Conservation (phyloP, 2,888 invertebrate genomes). For the Cataglyphis altisquamis region DNA sequence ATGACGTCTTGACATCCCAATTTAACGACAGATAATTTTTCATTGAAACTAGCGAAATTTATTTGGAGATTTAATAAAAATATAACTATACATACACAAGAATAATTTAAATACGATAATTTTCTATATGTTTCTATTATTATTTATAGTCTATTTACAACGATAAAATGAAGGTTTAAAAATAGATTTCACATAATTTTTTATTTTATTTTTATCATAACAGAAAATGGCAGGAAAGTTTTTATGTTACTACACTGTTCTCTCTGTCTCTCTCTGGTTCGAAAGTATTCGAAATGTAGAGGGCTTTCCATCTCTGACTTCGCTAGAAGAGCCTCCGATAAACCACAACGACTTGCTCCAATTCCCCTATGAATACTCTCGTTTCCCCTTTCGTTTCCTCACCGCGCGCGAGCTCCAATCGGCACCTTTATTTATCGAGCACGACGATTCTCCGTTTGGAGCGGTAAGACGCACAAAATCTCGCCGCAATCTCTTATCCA, state of each 20-base stretch:
- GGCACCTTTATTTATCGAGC: slow-evolving; percentile 28
- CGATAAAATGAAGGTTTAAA: not conserved
- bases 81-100: not conserved
- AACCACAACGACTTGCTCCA: slow-evolving; percentile 62
- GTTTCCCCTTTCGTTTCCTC: not conserved
- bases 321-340: slow-evolving; percentile 51
- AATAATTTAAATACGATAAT: not conserved
- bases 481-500: slow-evolving; percentile 1
- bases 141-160: not conserved
- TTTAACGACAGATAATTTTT: not conserved
- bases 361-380: slow-evolving; percentile 63
- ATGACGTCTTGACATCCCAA: not conserved
- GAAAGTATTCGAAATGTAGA: slow-evolving; percentile 12
- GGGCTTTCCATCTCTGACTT: slow-evolving; percentile 44
- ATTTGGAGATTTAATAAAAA: not conserved
- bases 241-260: not conserved
- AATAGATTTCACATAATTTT: not conserved
- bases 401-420: slow-evolving; percentile 24
- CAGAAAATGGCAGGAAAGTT: not conserved
- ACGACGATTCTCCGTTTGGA: slow-evolving; percentile 3
- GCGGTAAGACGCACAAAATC: slow-evolving; percentile 9
- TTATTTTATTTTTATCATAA: not conserved
- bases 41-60: not conserved
- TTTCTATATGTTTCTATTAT: not conserved
- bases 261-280: not conserved